These are phyloP conservation scores for Drosophila borborema DNA, from an alignment of 2,888 invertebrate genomes.

Conservation along the genomic window DNA sequence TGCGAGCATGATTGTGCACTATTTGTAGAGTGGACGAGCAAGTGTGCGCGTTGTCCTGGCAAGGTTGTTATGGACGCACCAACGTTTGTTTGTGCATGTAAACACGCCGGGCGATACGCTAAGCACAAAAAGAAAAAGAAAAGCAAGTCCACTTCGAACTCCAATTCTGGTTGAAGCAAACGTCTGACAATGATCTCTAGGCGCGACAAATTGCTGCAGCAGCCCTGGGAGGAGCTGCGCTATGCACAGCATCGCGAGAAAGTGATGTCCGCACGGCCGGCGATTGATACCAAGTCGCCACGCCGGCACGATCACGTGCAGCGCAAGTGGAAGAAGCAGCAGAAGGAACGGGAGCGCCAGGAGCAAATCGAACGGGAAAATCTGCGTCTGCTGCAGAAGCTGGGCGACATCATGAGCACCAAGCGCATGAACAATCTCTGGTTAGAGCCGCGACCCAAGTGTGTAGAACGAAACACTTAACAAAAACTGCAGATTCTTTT, in stretches of 20 bases:
- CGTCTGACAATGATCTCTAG: slow-evolving; percentile 88
- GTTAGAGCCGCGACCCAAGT: slow-evolving; percentile 88
- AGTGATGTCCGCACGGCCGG: slow-evolving; percentile 88
- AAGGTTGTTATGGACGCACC: slow-evolving; percentile 75
- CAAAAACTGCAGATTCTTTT: neutral
- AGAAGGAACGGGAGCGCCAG: slow-evolving; percentile 89
- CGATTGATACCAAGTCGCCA: slow-evolving; percentile 89
- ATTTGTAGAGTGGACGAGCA: slow-evolving; percentile 60
- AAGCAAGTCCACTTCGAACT: slow-evolving; percentile 3
- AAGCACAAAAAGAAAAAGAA: slow-evolving; percentile 1
- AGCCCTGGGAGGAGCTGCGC: slow-evolving; percentile 90
- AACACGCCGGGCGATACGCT: slow-evolving; percentile 45
- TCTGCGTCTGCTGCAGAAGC: slow-evolving; percentile 88
- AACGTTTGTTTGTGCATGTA: slow-evolving; percentile 64
- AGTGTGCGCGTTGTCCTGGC: slow-evolving; percentile 70
- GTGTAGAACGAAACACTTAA: neutral
- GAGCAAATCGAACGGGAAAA: slow-evolving; percentile 89
- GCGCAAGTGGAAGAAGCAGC: slow-evolving; percentile 89
- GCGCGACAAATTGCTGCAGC: slow-evolving; percentile 89
- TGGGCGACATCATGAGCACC: slow-evolving; percentile 88
- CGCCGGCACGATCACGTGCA: slow-evolving; percentile 88
- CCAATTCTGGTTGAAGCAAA: slow-evolving; percentile 20
- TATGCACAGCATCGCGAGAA: slow-evolving; percentile 90
- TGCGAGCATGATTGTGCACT: slow-evolving; percentile 72
- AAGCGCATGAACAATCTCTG: slow-evolving; percentile 90